A percentile compares a stretch with the other conserved stretches of the same genome.
These are phyloP conservation scores for Tetranychus piercei DNA, from an alignment of 2,888 invertebrate genomes.

Conservation along the genomic window DNA sequence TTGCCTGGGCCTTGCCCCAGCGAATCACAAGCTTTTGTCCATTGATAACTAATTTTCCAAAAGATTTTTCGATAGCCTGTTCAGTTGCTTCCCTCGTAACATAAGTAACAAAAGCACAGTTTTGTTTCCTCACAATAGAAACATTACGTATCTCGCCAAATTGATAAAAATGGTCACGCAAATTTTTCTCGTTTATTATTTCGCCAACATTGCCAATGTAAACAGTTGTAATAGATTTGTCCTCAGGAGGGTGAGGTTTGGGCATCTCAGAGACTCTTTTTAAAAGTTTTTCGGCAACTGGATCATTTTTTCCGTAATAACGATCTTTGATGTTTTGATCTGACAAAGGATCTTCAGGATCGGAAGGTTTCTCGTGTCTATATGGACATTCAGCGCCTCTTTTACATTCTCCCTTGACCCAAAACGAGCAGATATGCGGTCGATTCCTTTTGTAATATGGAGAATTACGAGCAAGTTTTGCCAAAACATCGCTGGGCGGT, in stretches of 20 bases:
- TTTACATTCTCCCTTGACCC: conserved; percentile 90
- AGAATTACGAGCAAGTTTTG: conserved; percentile 70
- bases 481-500: conserved; percentile 55
- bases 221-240: conserved; percentile 81
- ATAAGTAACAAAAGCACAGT: conserved; percentile 89
- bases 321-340: conserved; percentile 86
- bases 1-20: conserved; percentile 89
- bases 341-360: conserved; percentile 86
- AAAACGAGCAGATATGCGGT: conserved; percentile 89
- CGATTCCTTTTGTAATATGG: conserved; percentile 87
- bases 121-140: conserved; percentile 70
- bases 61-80: conserved; percentile 79
- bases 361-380: conserved; percentile 83
- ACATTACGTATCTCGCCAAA: conserved; percentile 91
- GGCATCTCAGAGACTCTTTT: conserved; percentile 80
- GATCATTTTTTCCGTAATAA: conserved; percentile 86
- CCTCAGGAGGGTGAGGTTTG: conserved; percentile 82
- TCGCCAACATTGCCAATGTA: conserved; percentile 92
- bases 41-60: conserved; percentile 69
- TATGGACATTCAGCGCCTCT: conserved; percentile 92
- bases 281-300: conserved; percentile 81
- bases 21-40: conserved; percentile 84
- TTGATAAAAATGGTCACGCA: conserved; percentile 92
- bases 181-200: conserved; percentile 65
- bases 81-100: conserved; percentile 76